These are phyloP conservation scores for Hippocampus mohnikei DNA, from an alignment of 2,113 vertebrate genomes.

Conservation along the genomic window DNA sequence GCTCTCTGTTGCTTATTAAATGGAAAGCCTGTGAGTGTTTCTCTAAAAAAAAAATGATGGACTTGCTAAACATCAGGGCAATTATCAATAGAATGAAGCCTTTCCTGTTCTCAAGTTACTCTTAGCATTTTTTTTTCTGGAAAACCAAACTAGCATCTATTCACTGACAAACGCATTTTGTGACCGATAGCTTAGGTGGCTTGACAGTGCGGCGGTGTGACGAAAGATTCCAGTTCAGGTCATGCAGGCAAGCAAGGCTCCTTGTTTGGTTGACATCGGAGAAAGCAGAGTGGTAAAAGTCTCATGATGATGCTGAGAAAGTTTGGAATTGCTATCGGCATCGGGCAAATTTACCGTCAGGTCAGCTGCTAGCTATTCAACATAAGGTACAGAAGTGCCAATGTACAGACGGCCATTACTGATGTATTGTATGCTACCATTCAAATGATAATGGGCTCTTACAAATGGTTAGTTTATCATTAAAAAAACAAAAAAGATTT, in stretches of 20 bases:
- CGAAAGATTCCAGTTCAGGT: neutral
- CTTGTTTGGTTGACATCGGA: neutral
- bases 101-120: neutral
- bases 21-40: constrained; percentile 20
- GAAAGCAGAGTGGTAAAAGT: too few relatives aligned
- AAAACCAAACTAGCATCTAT: neutral
- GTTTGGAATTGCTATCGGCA: neutral
- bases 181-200: neutral
- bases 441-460: neutral
- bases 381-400: neutral
- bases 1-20: constrained; percentile 14
- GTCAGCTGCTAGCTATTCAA: neutral
- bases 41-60: neutral
- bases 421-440: neutral
- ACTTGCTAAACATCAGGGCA: constrained; percentile 20
- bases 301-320: neutral
- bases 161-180: neutral
- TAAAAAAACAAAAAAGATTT: neutral
- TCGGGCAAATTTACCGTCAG: neutral
- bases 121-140: neutral
- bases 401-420: neutral
- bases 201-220: neutral
- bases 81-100: constrained; percentile 2
- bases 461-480: neutral
- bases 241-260: neutral